These are phyloP conservation scores for Campopleginae sp. DNA, from an alignment of 2,888 invertebrate species.

Conservation along the genomic window DNA sequence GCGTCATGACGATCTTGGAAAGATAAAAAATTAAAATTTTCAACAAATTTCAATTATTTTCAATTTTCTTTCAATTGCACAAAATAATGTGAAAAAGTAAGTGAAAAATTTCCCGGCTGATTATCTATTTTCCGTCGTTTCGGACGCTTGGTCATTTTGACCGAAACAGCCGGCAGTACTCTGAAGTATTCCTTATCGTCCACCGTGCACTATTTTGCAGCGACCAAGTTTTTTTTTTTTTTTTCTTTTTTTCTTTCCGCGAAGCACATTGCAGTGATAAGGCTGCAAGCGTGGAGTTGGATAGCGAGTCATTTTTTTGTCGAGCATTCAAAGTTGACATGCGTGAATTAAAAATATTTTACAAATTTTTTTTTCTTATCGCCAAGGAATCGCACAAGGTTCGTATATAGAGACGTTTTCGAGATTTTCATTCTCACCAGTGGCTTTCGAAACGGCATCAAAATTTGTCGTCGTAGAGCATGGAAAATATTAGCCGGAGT, in stretches of 20 bases:
- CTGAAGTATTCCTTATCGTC: slow-evolving; percentile 19
- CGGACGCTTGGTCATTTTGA: not conserved
- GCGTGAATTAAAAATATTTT: not conserved
- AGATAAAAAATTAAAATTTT: slow-evolving; percentile 1
- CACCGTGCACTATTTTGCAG: slow-evolving; percentile 18
- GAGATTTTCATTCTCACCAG: slow-evolving; percentile 84
- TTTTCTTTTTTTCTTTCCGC: not conserved
- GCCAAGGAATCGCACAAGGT: too few species aligned
- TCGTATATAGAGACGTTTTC: not conserved
- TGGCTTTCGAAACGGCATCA: slow-evolving; percentile 92
- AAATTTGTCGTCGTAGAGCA: slow-evolving; percentile 90
- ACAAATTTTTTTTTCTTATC: not conserved
- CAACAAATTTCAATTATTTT: too few species aligned
- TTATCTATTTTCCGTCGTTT: not conserved
- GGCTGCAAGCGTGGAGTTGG: not conserved
- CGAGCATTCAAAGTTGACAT: not conserved
- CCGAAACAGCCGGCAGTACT: not conserved
- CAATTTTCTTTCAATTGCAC: not conserved
- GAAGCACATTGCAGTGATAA: not conserved
- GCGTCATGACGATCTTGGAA: slow-evolving; percentile 87
- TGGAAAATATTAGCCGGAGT: slow-evolving; percentile 93
- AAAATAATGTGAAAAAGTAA: not conserved
- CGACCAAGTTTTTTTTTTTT: not conserved
- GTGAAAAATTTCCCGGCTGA: not conserved
- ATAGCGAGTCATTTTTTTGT: not conserved